Conservation (phyloP, 2,888 invertebrate species). For the Hypomecis atomaria region DNA sequence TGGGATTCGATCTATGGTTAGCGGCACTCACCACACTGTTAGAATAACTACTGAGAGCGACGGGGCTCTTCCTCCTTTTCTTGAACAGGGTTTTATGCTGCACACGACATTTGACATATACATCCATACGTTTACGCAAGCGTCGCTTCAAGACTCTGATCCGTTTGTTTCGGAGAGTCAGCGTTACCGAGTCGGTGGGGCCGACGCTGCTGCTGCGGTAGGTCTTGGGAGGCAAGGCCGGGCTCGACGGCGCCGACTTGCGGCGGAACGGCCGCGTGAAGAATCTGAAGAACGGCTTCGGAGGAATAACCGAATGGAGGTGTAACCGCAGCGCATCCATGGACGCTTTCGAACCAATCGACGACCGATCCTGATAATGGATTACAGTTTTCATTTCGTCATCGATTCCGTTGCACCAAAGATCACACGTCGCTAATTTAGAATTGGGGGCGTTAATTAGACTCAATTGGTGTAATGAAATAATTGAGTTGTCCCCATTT, state of each 20-base stretch:
- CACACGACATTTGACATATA: slow-evolving; percentile 79
- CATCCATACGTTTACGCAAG: slow-evolving; percentile 75
- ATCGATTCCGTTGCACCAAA: slow-evolving; percentile 8
- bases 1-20: slow-evolving; percentile 53
- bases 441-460: slow-evolving; percentile 17
- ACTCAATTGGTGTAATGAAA: slow-evolving; percentile 23
- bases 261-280: slow-evolving; percentile 88
- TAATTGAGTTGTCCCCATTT: slow-evolving; percentile 13
- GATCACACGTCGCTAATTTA: slow-evolving; percentile 12
- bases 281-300: slow-evolving; percentile 86
- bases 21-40: slow-evolving; percentile 83
- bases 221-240: slow-evolving; percentile 84
- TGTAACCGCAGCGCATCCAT: slow-evolving; percentile 81
- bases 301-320: slow-evolving; percentile 83
- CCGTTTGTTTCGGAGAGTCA: slow-evolving; percentile 67
- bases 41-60: slow-evolving; percentile 63
- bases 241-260: slow-evolving; percentile 87
- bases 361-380: slow-evolving; percentile 76
- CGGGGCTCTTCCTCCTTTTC: slow-evolving; percentile 61
- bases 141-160: slow-evolving; percentile 69
- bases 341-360: slow-evolving; percentile 81
- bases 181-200: slow-evolving; percentile 77
- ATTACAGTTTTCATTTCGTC: slow-evolving; percentile 27
- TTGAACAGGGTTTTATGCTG: slow-evolving; percentile 60
- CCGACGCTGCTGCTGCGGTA: slow-evolving; percentile 81